These are phyloP conservation scores for Chymomyza amoena DNA, from an alignment of 2,888 invertebrate genomes.

Conservation along the genomic window DNA sequence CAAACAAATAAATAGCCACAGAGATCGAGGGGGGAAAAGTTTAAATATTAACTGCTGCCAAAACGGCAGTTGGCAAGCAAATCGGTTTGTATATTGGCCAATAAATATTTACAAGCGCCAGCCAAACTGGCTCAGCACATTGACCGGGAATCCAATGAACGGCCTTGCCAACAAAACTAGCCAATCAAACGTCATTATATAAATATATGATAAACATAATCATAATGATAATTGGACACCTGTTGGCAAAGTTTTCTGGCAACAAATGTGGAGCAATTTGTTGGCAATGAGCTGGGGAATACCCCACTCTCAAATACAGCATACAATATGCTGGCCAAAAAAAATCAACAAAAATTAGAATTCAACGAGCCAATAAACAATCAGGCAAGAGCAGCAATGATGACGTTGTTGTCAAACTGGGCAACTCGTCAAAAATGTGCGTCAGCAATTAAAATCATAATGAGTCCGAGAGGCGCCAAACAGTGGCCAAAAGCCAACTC, in stretches of 20 bases:
- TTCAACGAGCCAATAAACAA: slow-evolving; percentile 68
- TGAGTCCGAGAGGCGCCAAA: slow-evolving; percentile 51
- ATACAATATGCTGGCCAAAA: slow-evolving; percentile 53
- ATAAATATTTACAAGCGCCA: slow-evolving; percentile 67
- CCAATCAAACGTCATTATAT: slow-evolving; percentile 64
- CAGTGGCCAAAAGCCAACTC: slow-evolving; percentile 64
- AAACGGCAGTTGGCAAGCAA: background rate
- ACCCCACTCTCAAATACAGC: slow-evolving; percentile 10
- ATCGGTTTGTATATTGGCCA: slow-evolving; percentile 65
- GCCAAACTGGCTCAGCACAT: background rate
- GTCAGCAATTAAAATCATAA: slow-evolving; percentile 75
- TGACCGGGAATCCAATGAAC: slow-evolving; percentile 50
- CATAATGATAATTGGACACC: slow-evolving; percentile 64
- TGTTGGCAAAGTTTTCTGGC: slow-evolving; percentile 50
- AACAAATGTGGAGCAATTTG: slow-evolving; percentile 8
- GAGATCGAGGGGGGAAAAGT: slow-evolving; percentile 57
- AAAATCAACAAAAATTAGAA: background rate
- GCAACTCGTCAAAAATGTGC: slow-evolving; percentile 76
- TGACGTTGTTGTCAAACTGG: slow-evolving; percentile 70
- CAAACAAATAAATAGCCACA: slow-evolving; percentile 39
- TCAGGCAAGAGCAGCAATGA: slow-evolving; percentile 41
- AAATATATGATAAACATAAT: slow-evolving; percentile 37
- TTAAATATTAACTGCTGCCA: slow-evolving; percentile 62
- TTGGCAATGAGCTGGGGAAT: slow-evolving; percentile 37
- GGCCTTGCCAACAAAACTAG: slow-evolving; percentile 32